These are phyloP conservation scores for Apamea anceps DNA, from an alignment of 2,888 invertebrate genomes.

Conservation along the genomic window DNA sequence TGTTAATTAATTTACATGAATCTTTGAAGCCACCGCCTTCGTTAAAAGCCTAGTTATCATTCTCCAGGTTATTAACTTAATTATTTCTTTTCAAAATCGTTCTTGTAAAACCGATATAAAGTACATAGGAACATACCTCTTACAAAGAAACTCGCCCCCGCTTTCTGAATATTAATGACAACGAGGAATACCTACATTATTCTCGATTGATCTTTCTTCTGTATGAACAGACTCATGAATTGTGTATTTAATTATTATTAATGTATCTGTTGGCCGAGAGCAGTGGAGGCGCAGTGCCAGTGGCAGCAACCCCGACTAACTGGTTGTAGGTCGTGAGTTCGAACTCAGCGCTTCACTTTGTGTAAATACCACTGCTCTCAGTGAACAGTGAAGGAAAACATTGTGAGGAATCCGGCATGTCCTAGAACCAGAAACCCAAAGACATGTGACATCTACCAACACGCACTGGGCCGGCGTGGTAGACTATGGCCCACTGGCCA, in stretches of 20 bases:
- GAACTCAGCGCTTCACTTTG: background rate
- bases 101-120: background rate
- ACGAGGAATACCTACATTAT: no score
- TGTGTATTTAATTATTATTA: background rate
- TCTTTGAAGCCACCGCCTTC: background rate
- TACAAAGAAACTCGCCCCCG: background rate
- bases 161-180: constrained; percentile 18
- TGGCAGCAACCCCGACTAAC: no score
- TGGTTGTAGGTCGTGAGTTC: background rate
- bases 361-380: no score
- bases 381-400: no score
- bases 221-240: background rate
- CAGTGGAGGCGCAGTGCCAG: background rate
- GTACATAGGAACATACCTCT: no score
- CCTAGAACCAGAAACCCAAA: no score
- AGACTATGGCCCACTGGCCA: no score
- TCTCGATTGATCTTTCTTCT: background rate
- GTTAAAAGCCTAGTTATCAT: background rate
- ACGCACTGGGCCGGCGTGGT: no score
- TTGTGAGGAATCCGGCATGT: no score
- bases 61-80: background rate
- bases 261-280: background rate
- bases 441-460: no score
- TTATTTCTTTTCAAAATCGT: background rate
- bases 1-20: background rate